Base-by-base conservation (phyloP, 2,888 invertebrate species). In the Graphium colonna region DNA sequence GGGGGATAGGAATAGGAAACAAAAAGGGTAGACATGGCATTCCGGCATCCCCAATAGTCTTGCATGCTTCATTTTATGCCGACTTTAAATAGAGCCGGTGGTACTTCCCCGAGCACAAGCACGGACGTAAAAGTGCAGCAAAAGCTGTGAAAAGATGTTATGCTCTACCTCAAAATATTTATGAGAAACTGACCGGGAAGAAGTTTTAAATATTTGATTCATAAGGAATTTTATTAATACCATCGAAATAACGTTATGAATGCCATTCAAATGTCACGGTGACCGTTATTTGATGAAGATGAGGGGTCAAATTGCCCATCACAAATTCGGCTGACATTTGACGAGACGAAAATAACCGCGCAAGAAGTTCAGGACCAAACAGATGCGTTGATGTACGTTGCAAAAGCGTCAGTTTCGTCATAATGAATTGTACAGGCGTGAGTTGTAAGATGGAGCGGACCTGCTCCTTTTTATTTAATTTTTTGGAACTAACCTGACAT, bases 281-380 rank as follows among this genome's bases (percentile, higher is more conserved):
- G 33, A 36, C n/a, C 33, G 31, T 10, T 45, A 10, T 13, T 41
- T 12, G 17, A 36, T 36, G 36, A 12, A 36, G 36, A 36, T 36
- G 36, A 36, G n/a, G 36, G 36, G 36, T 36, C 36, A 36, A 12
- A 12, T 36, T n/a, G 36, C 4, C 12, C 36, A 13, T 45, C 31
- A n/a, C 16, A 44, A 17, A 44, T 39, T 28, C 8, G 17, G 5
- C 5, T 33, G 10, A 39, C 41, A 40, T 45, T 52, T 45, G 45
- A 52, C 15, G 21, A 47, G 26, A 33, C 43, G 36, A 13, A 48
- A 43, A 43, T 48, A 52, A 48, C 42, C 42, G n/a, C 36, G 7
- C 26, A 10, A 52, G 26, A 47, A 41, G 52, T 46, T 52, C 41
- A 39, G 36, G 41, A 21, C 46, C 18, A 39, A 26, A 13, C 28